Conservation (phyloP, 2,113 vertebrate species). For the Oxyura jamaicensis region DNA sequence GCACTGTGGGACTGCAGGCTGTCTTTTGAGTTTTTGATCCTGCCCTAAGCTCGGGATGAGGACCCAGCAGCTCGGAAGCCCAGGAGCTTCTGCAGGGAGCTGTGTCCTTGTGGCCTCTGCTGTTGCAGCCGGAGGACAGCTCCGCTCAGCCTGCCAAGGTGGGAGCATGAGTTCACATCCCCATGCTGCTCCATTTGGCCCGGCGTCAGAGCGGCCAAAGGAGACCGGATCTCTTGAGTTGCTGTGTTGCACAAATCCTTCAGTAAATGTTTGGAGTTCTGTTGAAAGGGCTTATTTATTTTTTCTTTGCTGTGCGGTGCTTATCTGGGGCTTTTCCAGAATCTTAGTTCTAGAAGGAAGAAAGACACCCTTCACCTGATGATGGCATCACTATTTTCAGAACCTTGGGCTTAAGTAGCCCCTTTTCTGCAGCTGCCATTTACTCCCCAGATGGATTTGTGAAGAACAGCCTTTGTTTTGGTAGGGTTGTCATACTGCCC, state of each 20-base stretch:
- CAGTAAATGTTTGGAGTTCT: neutral
- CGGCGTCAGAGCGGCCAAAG: neutral
- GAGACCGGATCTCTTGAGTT: neutral
- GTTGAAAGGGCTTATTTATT: neutral
- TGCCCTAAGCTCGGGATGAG: neutral
- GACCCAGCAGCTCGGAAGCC: neutral
- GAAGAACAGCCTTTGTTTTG: neutral
- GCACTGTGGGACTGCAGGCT: neutral
- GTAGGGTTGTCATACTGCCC: neutral
- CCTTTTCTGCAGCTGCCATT: slow-evolving; percentile 30
- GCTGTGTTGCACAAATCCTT: neutral
- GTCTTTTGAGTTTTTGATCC: neutral
- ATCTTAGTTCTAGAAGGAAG: neutral
- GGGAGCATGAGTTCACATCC: neutral
- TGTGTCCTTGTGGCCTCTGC: neutral
- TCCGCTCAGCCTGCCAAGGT: neutral
- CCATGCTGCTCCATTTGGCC: fast-evolving
- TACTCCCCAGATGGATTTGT: neutral
- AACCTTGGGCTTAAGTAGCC: neutral
- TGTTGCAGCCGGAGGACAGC: neutral
- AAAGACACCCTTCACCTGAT: neutral
- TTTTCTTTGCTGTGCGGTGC: neutral
- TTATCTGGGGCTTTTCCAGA: neutral
- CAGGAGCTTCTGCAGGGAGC: neutral
- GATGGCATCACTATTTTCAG: neutral